Percentiles rank a stretch among this genome's conserved stretches.
Evolutionary conservation across 2,888 invertebrate genomes (phyloP).

Genomic region (Drosophila cognata): DNA sequence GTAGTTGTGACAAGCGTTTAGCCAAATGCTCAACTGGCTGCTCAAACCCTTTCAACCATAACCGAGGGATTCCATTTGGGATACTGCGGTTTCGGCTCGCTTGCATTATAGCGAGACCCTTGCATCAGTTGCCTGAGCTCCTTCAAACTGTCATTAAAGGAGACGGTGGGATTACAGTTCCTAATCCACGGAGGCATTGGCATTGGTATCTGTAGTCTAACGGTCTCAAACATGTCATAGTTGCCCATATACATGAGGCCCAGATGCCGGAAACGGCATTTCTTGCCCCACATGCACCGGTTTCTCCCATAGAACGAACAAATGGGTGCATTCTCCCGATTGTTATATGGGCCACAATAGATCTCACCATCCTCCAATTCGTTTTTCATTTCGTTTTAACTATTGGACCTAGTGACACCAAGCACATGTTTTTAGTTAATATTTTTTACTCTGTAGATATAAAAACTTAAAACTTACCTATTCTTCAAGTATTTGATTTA

Average conservation of each 20-base stretch:
- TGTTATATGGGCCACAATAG: not conserved
- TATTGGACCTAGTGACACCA: not conserved
- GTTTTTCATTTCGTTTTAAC: too few relatives aligned
- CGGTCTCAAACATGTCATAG: not conserved
- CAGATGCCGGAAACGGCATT: not conserved
- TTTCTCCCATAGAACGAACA: not conserved
- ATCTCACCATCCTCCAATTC: conserved; percentile 6
- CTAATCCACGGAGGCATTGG: not conserved
- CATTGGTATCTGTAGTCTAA: not conserved
- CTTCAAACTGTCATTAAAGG: conserved; percentile 22
- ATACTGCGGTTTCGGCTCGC: too few relatives aligned
- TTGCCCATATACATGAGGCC: not conserved
- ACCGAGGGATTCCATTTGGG: not conserved
- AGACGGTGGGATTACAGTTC: not conserved
- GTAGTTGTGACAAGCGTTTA: not conserved
- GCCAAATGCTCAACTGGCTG: not conserved
- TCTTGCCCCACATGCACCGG: not conserved
- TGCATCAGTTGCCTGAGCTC: conserved; percentile 14
- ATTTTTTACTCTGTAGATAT: not conserved
- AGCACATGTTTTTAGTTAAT: not conserved
- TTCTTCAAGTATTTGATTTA: not conserved
- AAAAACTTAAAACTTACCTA: not conserved
- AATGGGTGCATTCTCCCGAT: not conserved
- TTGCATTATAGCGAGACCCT: not conserved
- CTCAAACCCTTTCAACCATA: not conserved